Base-by-base conservation (phyloP, 2,113 vertebrate species). In the Polypterus senegalus region DNA sequence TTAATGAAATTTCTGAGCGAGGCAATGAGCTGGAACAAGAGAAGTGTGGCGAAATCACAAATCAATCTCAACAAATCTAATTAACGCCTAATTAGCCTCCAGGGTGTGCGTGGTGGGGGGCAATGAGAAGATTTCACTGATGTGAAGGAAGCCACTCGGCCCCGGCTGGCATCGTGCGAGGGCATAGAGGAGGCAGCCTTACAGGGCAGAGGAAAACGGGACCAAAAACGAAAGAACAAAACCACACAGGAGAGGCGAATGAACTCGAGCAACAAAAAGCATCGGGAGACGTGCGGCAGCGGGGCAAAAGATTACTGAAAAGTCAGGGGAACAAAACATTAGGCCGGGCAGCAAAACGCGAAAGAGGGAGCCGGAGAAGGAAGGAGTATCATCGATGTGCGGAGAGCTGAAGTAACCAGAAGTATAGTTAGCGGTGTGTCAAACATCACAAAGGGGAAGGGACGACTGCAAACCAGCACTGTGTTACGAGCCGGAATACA, bases 31-130 rank as follows among this genome's bases (percentile, higher is more conserved):
- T 80, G 82, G 76, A 83, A 83, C 83, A 84, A 86, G 77, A 84
- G 79, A 75, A 69, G 74, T 77, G 77, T 76, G 77, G 80, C 77
- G 72, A 83, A 86, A 83, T 85, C 85, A 86, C 84, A 84, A 86
- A 87, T 87, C 80, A 88, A 87, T 86, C 83, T 84, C 83, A 85
- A 80, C 81, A 87, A 86, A 88, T 87, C 81, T 86, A 87, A 86
- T 88, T 88, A 87, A 87, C 77, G 76, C 76, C 81, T 86, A 87
- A 88, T 88, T 88, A 85, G 80, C 79, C 83, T 83, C 82, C 72
- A 54, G 84, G 82, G 83, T 74, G 75, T 78, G 66, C 66, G 66
- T 68, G 65, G 67, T 72, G 76, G 54, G 73, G 4, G 43, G 11
- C 3, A 5, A 8, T 48, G 45, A 27, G 6, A 9, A 9, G 5